Percentiles rank a stretch among this genome's conserved stretches.
Conservation (phyloP, 92 coral and sea anemone species). For the Paramuricea clavata region DNA sequence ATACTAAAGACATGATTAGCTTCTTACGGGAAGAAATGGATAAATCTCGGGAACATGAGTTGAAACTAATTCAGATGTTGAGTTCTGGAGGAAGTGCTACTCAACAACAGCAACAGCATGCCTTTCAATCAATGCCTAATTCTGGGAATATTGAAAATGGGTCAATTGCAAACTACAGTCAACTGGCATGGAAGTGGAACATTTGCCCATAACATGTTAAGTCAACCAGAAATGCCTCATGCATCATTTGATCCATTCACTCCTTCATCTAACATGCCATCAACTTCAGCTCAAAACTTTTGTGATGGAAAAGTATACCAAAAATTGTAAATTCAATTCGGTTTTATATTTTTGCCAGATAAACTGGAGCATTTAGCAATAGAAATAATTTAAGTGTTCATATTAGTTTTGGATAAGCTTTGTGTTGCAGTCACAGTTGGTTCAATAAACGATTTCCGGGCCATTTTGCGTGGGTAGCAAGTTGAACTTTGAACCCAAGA, state of each 20-base stretch:
- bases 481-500: too few species aligned
- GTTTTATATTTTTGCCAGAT: too few species aligned
- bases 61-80: not conserved
- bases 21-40: too few species aligned
- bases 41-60: too few species aligned
- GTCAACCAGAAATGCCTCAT: too few species aligned
- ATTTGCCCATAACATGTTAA: too few species aligned
- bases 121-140: conserved; percentile 16
- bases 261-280: conserved; percentile 38
- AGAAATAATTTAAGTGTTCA: too few species aligned
- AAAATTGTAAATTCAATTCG: conserved; percentile 44
- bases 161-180: conserved; percentile 13
- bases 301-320: conserved; percentile 44
- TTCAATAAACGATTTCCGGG: conserved; percentile 34
- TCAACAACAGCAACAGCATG: not conserved
- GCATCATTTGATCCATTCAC: conserved; percentile 36
- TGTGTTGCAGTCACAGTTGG: too few species aligned
- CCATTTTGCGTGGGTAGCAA: conserved; percentile 16
- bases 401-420: too few species aligned
- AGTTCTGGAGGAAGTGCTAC: not conserved
- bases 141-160: conserved; percentile 4
- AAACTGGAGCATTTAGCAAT: too few species aligned
- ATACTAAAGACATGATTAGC: not conserved
- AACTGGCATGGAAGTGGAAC: too few species aligned
- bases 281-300: conserved; percentile 17